A percentile compares a stretch with the other conserved stretches of the same genome.
Evolutionary conservation across 2,797 vertebrate species (phyloP).

Genomic region (Enteromius treurensis): DNA sequence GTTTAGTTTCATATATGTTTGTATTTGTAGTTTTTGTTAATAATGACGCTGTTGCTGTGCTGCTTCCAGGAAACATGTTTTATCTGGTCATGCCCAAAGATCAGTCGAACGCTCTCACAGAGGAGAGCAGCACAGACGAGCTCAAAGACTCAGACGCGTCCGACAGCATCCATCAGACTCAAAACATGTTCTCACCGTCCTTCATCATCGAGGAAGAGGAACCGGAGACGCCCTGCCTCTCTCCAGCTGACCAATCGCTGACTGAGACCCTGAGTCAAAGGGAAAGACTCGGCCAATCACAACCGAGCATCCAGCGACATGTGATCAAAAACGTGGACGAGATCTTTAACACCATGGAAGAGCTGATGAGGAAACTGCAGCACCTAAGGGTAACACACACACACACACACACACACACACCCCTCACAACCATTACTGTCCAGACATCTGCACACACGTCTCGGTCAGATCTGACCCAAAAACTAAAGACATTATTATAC

Average conservation of each 20-base stretch:
- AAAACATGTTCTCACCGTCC: constrained; percentile 52
- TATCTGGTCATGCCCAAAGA: constrained; percentile 77
- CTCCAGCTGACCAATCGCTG: constrained; percentile 54
- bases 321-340: constrained; percentile 76
- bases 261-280: constrained; percentile 45
- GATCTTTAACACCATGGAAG: constrained; percentile 78
- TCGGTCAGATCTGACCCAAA: not conserved
- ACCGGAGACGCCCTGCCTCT: not conserved
- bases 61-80: constrained; percentile 76
- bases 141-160: constrained; percentile 56
- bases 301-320: constrained; percentile 58
- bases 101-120: constrained; percentile 57
- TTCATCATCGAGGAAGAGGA: constrained; percentile 45
- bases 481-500: not conserved
- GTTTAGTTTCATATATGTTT: no score
- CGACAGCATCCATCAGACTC: constrained; percentile 54
- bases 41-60: not conserved
- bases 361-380: constrained; percentile 75
- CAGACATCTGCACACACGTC: not conserved
- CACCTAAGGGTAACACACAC: constrained; percentile 70
- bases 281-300: constrained; percentile 54
- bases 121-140: constrained; percentile 74
- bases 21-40: not conserved
- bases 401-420: constrained; percentile 10
- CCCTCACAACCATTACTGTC: not conserved